Evolutionary conservation across 2,113 vertebrate genomes (phyloP).

Genomic region (Ibidorhyncha struthersii): DNA sequence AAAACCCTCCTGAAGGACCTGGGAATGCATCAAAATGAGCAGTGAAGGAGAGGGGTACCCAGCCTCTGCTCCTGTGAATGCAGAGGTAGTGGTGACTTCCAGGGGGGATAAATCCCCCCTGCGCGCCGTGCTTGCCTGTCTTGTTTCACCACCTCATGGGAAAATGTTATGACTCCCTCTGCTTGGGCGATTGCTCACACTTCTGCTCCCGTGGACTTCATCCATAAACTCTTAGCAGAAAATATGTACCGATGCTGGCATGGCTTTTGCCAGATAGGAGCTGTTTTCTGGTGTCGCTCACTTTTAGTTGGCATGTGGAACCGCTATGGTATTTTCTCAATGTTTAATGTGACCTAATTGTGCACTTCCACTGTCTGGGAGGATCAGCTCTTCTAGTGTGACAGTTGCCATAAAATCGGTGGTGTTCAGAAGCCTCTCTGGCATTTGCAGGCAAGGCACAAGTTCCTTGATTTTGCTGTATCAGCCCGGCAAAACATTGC

Average conservation of each 20-base stretch:
- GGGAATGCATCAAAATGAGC: background rate
- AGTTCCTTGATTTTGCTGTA: background rate
- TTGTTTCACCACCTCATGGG: background rate
- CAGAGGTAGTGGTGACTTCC: fast-evolving
- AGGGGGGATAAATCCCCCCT: background rate
- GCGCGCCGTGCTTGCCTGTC: background rate
- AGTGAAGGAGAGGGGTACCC: background rate
- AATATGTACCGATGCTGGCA: fast-evolving
- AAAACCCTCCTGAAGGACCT: background rate
- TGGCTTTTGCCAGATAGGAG: background rate
- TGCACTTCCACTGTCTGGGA: constrained; percentile 17
- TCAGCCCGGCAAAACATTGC: background rate
- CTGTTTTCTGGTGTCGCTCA: background rate
- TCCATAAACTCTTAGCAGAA: background rate
- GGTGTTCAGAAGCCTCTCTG: background rate
- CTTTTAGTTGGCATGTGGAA: background rate
- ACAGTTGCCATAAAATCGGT: background rate
- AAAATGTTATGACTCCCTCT: background rate
- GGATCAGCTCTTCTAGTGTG: background rate
- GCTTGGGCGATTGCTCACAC: background rate
- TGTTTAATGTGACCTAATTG: constrained; percentile 43
- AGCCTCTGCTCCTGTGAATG: background rate
- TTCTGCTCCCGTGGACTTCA: background rate
- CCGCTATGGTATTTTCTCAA: background rate
- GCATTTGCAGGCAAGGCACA: background rate